Evolutionary conservation across 2,113 vertebrate genomes (phyloP).

Genomic region (Alectura lathami): DNA sequence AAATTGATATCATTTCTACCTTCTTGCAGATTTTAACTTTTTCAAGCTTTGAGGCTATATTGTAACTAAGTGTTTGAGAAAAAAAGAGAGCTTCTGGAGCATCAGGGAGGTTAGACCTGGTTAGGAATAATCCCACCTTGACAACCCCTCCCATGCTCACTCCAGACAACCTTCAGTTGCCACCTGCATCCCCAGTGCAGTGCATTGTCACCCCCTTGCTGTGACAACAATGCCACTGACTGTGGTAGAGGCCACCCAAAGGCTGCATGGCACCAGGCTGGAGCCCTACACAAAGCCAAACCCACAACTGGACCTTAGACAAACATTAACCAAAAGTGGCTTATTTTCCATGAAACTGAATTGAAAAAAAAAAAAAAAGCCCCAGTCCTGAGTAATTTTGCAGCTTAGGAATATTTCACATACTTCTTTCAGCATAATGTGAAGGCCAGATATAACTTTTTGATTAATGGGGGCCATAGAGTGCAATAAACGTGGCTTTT

Average conservation of each 20-base stretch:
- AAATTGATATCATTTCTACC: background rate
- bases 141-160: background rate
- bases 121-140: background rate
- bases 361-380: background rate
- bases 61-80: background rate
- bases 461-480: slow-evolving; percentile 50
- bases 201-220: background rate
- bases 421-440: slow-evolving; percentile 45
- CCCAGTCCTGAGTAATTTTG: slow-evolving; percentile 39
- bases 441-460: slow-evolving; percentile 51
- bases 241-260: rapidly evolving
- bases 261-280: background rate
- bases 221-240: rapidly evolving
- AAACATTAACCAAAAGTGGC: slow-evolving; percentile 1
- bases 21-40: background rate
- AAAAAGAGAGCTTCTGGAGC: background rate
- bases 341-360: slow-evolving; percentile 33
- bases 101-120: background rate
- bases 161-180: background rate
- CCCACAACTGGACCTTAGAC: background rate
- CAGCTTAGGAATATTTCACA: slow-evolving; percentile 61
- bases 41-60: background rate
- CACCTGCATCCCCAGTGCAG: rapidly evolving
- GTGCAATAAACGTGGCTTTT: slow-evolving; percentile 55
- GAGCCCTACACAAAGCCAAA: background rate